These are phyloP conservation scores for Ceriagrion tenellum DNA, from an alignment of 2,888 invertebrate genomes.

Conservation along the genomic window DNA sequence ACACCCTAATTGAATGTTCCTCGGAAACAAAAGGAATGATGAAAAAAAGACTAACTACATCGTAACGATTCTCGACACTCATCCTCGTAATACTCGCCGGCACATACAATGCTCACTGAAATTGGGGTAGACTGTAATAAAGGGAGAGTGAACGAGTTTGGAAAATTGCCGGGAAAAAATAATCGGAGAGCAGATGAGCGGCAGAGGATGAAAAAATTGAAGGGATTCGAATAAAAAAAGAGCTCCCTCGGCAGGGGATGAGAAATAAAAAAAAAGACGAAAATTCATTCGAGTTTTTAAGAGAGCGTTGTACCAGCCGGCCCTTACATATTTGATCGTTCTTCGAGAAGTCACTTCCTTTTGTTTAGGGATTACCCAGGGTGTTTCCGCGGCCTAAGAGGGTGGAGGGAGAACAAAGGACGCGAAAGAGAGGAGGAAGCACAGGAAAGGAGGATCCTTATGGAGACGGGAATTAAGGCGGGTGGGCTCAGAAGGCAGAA, in stretches of 20 bases:
- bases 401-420: neutral
- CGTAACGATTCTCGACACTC: constrained; percentile 1
- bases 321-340: constrained; percentile 5
- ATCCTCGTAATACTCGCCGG: neutral
- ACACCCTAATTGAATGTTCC: neutral
- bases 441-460: neutral
- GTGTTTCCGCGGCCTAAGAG: neutral
- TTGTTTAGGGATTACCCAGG: neutral
- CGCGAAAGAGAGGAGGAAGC: neutral
- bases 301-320: neutral
- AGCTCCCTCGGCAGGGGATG: neutral
- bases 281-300: neutral
- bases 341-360: neutral
- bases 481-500: neutral
- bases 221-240: neutral
- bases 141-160: neutral
- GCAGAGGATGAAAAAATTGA: neutral
- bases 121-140: neutral
- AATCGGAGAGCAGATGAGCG: neutral
- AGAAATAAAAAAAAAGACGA: neutral
- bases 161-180: constrained; percentile 6
- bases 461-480: neutral
- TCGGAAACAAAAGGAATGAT: neutral
- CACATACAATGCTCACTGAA: neutral
- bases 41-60: neutral